Percentiles rank a stretch among this genome's conserved stretches.
Evolutionary conservation across 2,113 vertebrate species (phyloP).

Genomic region (human): DNA sequence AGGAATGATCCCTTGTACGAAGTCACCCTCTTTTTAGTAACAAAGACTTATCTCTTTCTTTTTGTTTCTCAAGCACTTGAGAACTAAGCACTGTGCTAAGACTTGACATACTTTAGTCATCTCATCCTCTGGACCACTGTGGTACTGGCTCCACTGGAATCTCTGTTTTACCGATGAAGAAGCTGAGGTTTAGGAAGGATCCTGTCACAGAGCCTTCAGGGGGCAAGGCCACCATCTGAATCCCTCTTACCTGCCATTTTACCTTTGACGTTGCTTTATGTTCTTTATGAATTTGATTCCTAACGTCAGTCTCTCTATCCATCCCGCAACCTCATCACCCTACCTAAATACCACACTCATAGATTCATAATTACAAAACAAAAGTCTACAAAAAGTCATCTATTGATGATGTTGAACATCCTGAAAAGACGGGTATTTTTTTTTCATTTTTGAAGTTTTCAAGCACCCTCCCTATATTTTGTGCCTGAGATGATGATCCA

Average conservation of each 20-base stretch:
- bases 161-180: neutral
- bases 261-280: neutral
- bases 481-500: neutral
- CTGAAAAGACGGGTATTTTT: neutral
- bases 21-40: neutral
- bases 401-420: neutral
- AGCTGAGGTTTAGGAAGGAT: neutral
- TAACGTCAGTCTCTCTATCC: neutral
- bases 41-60: neutral
- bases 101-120: neutral
- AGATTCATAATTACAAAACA: neutral
- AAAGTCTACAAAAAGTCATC: neutral
- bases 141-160: accelerated
- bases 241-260: neutral
- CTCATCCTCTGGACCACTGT: neutral
- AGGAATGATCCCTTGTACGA: neutral
- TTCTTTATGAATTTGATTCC: neutral
- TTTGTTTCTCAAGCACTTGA: neutral
- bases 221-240: neutral
- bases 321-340: accelerated
- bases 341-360: neutral
- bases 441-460: neutral
- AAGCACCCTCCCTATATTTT: neutral
- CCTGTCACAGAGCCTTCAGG: too few species aligned
- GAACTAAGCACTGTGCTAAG: neutral